A percentile compares a stretch with the other conserved stretches of the same genome.
Evolutionary conservation across 2,888 invertebrate species (phyloP).

Genomic region (Brachyopa scutellaris): DNA sequence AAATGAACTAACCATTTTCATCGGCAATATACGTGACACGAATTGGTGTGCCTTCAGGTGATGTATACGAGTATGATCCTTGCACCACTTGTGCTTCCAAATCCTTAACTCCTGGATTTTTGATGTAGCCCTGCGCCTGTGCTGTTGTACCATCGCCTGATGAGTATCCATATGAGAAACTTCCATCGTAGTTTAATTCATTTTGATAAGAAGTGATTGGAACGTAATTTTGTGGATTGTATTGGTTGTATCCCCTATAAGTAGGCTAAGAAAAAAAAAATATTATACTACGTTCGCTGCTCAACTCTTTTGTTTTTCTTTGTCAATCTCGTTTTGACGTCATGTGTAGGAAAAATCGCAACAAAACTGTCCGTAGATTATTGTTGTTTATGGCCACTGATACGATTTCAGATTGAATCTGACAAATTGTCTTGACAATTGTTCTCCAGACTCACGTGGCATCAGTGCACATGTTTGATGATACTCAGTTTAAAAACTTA

Average conservation of each 20-base stretch:
- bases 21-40: constrained; percentile 88
- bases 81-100: constrained; percentile 88
- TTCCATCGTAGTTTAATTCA: constrained; percentile 81
- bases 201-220: constrained; percentile 82
- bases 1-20: constrained; percentile 86
- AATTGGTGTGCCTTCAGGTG: constrained; percentile 88
- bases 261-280: constrained; percentile 73
- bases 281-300: constrained; percentile 39
- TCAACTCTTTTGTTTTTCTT: constrained; percentile 66
- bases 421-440: constrained; percentile 61
- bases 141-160: constrained; percentile 91
- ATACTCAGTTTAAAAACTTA: constrained; percentile 53
- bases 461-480: neutral
- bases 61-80: constrained; percentile 89
- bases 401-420: constrained; percentile 45
- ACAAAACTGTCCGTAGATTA: constrained; percentile 31
- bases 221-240: constrained; percentile 79
- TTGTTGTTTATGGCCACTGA: constrained; percentile 64
- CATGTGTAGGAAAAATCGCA: constrained; percentile 32
- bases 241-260: constrained; percentile 78
- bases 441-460: constrained; percentile 37
- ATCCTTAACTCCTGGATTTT: constrained; percentile 87
- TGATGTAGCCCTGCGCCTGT: constrained; percentile 89
- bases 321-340: constrained; percentile 41
- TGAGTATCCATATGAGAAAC: constrained; percentile 85